These are phyloP conservation scores for Cacoxenus indagator DNA, from an alignment of 2,888 invertebrate species.

Conservation along the genomic window DNA sequence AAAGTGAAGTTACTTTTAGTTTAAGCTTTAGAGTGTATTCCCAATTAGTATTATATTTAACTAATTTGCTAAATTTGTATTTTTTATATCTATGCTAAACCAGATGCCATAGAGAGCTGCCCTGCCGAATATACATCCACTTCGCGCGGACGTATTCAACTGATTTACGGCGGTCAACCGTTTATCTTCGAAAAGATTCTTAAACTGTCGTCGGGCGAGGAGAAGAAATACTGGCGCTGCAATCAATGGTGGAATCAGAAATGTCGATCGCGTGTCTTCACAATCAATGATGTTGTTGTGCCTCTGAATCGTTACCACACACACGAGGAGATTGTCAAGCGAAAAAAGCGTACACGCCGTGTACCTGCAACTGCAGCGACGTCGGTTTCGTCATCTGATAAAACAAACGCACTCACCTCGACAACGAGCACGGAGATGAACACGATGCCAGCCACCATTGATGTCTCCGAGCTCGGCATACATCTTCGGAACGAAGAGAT, in stretches of 20 bases:
- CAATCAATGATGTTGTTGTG: slow-evolving; percentile 67
- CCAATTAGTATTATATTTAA: background rate
- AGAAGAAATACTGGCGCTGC: slow-evolving; percentile 70
- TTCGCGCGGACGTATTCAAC: slow-evolving; percentile 69
- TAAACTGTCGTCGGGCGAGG: slow-evolving; percentile 64
- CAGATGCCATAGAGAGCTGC: slow-evolving; percentile 54
- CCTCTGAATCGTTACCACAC: slow-evolving; percentile 71
- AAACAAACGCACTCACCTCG: background rate
- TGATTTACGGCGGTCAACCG: slow-evolving; percentile 70
- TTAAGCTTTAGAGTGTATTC: background rate
- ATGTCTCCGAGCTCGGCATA: slow-evolving; percentile 58
- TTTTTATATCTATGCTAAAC: slow-evolving; percentile 24
- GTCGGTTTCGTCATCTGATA: background rate
- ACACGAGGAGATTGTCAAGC: slow-evolving; percentile 69
- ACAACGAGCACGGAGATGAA: background rate
- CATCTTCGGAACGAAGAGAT: slow-evolving; percentile 69
- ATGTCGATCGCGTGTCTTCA: slow-evolving; percentile 70
- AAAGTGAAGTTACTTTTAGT: background rate
- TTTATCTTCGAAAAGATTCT: slow-evolving; percentile 70
- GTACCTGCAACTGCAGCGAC: slow-evolving; percentile 27
- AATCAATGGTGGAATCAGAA: slow-evolving; percentile 72
- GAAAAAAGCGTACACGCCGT: slow-evolving; percentile 69
- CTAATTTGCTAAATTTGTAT: slow-evolving; percentile 36
- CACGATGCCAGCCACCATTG: slow-evolving; percentile 44
- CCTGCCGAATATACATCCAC: slow-evolving; percentile 70